Evolutionary conservation across 2,888 invertebrate genomes (phyloP).

Genomic region (Anticlea derivata): DNA sequence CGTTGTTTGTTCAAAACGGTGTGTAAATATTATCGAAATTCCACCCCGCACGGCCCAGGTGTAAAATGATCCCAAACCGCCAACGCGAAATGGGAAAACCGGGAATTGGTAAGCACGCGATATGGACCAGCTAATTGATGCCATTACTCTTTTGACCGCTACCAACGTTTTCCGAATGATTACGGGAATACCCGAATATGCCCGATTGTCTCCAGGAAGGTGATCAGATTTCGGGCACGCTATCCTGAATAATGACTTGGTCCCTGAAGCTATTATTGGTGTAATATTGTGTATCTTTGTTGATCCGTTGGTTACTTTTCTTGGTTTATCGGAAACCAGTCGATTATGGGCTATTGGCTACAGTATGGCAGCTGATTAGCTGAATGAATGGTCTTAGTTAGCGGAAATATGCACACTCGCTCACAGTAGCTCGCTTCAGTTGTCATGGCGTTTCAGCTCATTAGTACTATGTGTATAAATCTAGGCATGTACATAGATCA

Average conservation of each 20-base stretch:
- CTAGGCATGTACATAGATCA: too few species aligned
- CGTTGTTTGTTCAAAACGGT: conserved; percentile 30
- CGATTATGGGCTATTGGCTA: neutral
- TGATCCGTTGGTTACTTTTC: neutral
- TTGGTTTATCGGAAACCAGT: neutral
- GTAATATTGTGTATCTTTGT: neutral
- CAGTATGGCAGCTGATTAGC: too few species aligned
- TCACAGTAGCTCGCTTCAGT: too few species aligned
- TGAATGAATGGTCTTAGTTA: too few species aligned
- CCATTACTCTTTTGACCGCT: conserved; percentile 70
- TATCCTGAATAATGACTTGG: conserved; percentile 3
- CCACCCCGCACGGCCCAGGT: conserved; percentile 42
- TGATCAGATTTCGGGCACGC: neutral
- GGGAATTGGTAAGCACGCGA: conserved; percentile 54
- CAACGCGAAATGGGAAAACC: conserved; percentile 56
- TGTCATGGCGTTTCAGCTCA: too few species aligned
- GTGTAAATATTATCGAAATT: conserved; percentile 30
- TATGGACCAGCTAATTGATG: conserved; percentile 59
- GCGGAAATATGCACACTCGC: too few species aligned
- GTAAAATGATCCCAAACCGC: conserved; percentile 51
- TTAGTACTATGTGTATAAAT: too few species aligned
- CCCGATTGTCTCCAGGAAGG: conserved; percentile 2
- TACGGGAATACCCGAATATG: conserved; percentile 10
- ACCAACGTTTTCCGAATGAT: conserved; percentile 43
- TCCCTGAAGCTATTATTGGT: conserved; percentile 6